These are phyloP conservation scores for Meliscaeva auricollis DNA, from an alignment of 2,888 invertebrate genomes.

Conservation along the genomic window DNA sequence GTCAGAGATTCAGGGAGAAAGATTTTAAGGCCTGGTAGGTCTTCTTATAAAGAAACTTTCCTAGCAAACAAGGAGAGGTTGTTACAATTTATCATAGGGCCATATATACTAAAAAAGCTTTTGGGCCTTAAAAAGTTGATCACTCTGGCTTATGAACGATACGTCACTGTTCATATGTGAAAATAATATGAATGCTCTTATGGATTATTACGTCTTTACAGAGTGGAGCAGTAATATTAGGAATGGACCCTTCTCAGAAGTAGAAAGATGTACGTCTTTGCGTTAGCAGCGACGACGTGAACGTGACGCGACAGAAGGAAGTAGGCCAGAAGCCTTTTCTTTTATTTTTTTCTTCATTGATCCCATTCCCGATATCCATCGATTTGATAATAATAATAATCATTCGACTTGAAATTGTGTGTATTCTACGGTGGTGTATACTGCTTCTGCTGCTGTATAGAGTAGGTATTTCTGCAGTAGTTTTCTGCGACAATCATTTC, in stretches of 20 bases:
- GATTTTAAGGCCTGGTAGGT: too few relatives aligned
- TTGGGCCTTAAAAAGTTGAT: background rate
- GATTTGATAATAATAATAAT: slow-evolving; percentile 66
- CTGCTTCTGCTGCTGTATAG: slow-evolving; percentile 8
- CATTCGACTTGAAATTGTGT: slow-evolving; percentile 43
- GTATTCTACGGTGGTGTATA: slow-evolving; percentile 29
- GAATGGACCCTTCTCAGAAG: slow-evolving; percentile 28
- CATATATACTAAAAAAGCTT: background rate
- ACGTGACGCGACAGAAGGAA: slow-evolving; percentile 16
- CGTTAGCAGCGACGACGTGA: background rate
- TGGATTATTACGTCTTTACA: background rate
- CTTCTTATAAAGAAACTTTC: too few relatives aligned
- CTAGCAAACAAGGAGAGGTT: too few relatives aligned
- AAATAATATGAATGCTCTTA: background rate
- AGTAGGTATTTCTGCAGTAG: slow-evolving; percentile 1
- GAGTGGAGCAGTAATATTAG: slow-evolving; percentile 17
- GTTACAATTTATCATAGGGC: too few relatives aligned
- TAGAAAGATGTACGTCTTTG: background rate
- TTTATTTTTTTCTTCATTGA: background rate
- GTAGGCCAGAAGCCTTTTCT: slow-evolving; percentile 47
- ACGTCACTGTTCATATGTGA: background rate
- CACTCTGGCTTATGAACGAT: background rate
- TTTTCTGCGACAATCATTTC: slow-evolving; percentile 67
- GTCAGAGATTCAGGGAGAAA: too few relatives aligned
- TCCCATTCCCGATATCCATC: slow-evolving; percentile 46